phyloP scores from a whole-genome alignment of 2,797 vertebrate species.

The Xiphorhynchus erythropygius region DNA sequence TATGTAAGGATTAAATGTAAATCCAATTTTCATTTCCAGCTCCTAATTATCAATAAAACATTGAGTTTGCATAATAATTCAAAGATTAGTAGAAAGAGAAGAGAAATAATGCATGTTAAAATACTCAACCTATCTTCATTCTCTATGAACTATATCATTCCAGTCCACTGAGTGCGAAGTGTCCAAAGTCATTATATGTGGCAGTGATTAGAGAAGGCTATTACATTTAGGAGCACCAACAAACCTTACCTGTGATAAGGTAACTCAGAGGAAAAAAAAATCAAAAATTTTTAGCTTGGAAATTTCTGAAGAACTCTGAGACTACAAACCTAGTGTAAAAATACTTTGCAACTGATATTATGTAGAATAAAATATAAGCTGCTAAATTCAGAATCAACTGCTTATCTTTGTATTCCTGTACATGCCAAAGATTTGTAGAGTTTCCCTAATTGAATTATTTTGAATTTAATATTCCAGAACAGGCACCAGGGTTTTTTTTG shows the following conservation, averaged over 20 bases:
- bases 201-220: not conserved
- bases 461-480: not conserved
- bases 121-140: not conserved
- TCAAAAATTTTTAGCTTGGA: not conserved
- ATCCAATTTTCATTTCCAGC: conserved; percentile 5
- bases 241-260: not conserved
- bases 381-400: not conserved
- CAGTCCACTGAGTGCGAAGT: not conserved
- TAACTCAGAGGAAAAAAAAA: not conserved
- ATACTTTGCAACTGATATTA: not conserved
- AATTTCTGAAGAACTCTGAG: not conserved
- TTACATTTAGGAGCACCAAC: not conserved
- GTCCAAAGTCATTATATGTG: not conserved
- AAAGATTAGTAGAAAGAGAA: not conserved
- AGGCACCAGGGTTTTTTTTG: not conserved
- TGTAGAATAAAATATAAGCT: not conserved
- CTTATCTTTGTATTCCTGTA: not conserved
- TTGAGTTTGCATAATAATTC: not conserved
- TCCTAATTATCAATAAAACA: conserved; percentile 35
- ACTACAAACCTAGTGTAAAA: not conserved
- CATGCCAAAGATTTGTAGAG: not conserved
- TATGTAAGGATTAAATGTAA: conserved; percentile 26
- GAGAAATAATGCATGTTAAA: not conserved
- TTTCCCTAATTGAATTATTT: not conserved
- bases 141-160: not conserved